Conservation (phyloP, 2,888 invertebrate genomes). For the Pseudococcus viburni region DNA sequence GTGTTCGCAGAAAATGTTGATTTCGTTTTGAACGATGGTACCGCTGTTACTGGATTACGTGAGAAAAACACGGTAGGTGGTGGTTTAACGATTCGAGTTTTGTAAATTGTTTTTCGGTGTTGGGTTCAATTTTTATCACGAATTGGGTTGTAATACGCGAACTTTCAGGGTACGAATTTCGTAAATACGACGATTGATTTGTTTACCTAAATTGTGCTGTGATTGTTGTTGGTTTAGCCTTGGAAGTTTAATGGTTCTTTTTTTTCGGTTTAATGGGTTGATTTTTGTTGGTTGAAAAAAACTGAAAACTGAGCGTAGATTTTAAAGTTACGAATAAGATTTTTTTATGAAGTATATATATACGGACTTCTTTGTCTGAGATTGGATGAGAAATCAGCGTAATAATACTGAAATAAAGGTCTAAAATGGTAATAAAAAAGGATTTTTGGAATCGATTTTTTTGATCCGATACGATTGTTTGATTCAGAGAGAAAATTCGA, state of each 20-base stretch:
- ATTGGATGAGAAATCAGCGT: too few relatives aligned
- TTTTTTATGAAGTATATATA: too few relatives aligned
- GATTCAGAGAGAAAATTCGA: too few relatives aligned
- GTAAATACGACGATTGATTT: background rate
- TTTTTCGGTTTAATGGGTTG: background rate
- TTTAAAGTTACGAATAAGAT: too few relatives aligned
- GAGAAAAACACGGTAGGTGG: constrained; percentile 24
- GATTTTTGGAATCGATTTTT: too few relatives aligned
- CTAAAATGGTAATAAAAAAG: too few relatives aligned
- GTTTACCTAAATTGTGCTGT: background rate
- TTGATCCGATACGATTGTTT: too few relatives aligned
- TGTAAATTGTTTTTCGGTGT: constrained; percentile 23
- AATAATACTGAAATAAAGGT: too few relatives aligned
- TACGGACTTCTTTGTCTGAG: too few relatives aligned
- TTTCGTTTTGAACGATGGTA: constrained; percentile 44
- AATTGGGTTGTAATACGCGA: background rate
- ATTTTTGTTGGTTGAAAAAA: background rate
- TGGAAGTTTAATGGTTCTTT: background rate
- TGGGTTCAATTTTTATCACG: constrained; percentile 15
- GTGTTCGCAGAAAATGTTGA: constrained; percentile 62
- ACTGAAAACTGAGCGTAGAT: background rate
- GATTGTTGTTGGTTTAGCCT: background rate
- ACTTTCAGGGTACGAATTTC: constrained; percentile 7
- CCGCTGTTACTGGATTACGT: constrained; percentile 32
- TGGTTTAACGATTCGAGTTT: constrained; percentile 5